Evolutionary conservation across 2,888 invertebrate genomes (phyloP).

Genomic region (Nephrotoma appendiculata): DNA sequence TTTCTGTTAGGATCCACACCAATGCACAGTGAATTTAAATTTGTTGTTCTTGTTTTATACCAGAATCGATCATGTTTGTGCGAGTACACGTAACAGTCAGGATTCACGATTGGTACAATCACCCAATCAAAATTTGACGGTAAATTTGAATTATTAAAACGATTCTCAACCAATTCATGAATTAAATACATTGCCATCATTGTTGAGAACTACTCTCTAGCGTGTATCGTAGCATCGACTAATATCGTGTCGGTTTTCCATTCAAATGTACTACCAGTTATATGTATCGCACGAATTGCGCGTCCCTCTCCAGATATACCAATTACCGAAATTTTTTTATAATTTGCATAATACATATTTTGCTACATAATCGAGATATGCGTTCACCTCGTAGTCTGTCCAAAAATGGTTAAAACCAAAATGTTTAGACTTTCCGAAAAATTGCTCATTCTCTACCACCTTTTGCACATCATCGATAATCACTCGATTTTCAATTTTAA

Average conservation of each 20-base stretch:
- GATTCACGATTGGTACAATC: constrained; percentile 48
- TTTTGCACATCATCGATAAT: not conserved
- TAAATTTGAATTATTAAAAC: constrained; percentile 30
- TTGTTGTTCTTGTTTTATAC: constrained; percentile 50
- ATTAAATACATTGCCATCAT: constrained; percentile 43
- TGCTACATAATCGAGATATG: not conserved
- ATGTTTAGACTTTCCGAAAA: not conserved
- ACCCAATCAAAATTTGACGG: constrained; percentile 47
- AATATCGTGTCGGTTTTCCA: not conserved
- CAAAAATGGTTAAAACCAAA: not conserved
- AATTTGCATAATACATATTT: not conserved
- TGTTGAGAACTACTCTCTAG: constrained; percentile 49
- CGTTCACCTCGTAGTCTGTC: not conserved
- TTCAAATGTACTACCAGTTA: not conserved
- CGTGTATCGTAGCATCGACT: not conserved
- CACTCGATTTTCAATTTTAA: not conserved
- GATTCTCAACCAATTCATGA: constrained; percentile 39
- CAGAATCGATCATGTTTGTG: constrained; percentile 35
- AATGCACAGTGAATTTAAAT: constrained; percentile 33
- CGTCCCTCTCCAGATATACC: not conserved
- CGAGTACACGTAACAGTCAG: constrained; percentile 48
- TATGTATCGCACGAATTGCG: not conserved
- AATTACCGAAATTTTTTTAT: not conserved
- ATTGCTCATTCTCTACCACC: not conserved
- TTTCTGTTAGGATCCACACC: constrained; percentile 68